Base-by-base conservation (phyloP, 1,140 invertebrate species). In the Drosophila truncata region DNA sequence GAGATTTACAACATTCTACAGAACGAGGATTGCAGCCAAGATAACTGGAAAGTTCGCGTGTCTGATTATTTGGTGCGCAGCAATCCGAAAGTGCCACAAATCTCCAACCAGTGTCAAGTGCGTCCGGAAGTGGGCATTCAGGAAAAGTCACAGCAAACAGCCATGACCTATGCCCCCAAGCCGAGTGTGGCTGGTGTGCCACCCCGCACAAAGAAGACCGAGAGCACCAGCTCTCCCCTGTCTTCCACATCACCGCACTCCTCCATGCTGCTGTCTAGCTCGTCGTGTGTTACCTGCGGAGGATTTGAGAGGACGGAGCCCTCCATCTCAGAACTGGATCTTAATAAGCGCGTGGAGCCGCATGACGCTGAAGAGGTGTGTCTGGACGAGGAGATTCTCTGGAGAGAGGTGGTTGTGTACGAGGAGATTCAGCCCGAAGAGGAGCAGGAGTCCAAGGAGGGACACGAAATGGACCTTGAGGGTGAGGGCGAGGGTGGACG, bases 381-480 rank as follows among this genome's bases (percentile, higher is more conserved):
- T 29, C 39, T 59, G 11, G 86, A 82, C 6, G 86, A 90, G 35
- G 86, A 90, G 76, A 80, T 91, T 7, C 58, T 90, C 20, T 90
- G 86, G 86, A 63, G 82, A 52, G 86, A 90, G 55, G 74, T 90
- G 9, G 46, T 91, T 13, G 82, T 90, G 11, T 90, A 82, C 29
- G 86, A 91, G 25, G 82, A 91, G 44, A 42, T 92, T 69, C 92
- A 93, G 84, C 92, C 93, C 71, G 92, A 80, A 72, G 84, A 85
- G 67, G 90, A 77, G 20, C 35, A 61, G n/a, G 64, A 70, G 27
- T 44, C 44, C 9, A 69, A 27, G 20, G 75, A 70, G 8, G 44
- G 27, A 11, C 41, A 37, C 0, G n/a, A 3, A 10, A 14, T 20
- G 2, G 69, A 49, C 0, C 0, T 61, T 14, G 74, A 77, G 37